A percentile compares a stretch with the other conserved stretches of the same genome.
Evolutionary conservation across 1,140 invertebrate genomes (phyloP).

Genomic region (Bombyx mandarina): DNA sequence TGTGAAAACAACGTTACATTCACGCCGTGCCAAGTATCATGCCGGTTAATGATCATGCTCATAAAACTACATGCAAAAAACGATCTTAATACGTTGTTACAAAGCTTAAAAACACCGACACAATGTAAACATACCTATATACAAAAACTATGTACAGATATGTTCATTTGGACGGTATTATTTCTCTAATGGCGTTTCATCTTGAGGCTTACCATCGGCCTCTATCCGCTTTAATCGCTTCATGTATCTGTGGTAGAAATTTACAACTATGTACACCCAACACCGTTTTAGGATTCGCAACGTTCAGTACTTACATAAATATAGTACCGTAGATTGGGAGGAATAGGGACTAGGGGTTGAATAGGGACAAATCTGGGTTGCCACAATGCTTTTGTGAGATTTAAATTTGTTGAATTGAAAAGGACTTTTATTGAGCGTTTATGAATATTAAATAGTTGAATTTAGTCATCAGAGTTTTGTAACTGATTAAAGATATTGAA

Average conservation of each 20-base stretch:
- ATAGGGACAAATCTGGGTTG: too few species aligned
- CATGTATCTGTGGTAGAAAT: constrained; percentile 44
- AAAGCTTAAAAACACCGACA: constrained; percentile 18
- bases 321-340: too few species aligned
- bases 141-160: constrained; percentile 47
- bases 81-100: constrained; percentile 1
- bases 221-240: constrained; percentile 36
- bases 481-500: too few species aligned
- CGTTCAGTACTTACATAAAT: too few species aligned
- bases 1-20: constrained; percentile 25
- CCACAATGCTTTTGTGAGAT: too few species aligned
- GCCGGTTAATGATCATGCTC: constrained; percentile 26
- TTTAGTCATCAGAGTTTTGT: too few species aligned
- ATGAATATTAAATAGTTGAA: too few species aligned
- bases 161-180: constrained; percentile 24
- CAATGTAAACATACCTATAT: constrained; percentile 62
- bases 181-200: constrained; percentile 36
- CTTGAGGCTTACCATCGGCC: constrained; percentile 49
- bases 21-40: constrained; percentile 43
- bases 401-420: too few species aligned
- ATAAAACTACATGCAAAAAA: not conserved
- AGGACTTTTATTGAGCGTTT: too few species aligned
- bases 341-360: too few species aligned
- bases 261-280: constrained; percentile 17
- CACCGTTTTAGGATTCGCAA: constrained; percentile 7